Percentiles rank a stretch among this genome's conserved stretches.
phyloP scores from a whole-genome alignment of 2,113 vertebrate genomes.

The Acrocephalus kingi region DNA sequence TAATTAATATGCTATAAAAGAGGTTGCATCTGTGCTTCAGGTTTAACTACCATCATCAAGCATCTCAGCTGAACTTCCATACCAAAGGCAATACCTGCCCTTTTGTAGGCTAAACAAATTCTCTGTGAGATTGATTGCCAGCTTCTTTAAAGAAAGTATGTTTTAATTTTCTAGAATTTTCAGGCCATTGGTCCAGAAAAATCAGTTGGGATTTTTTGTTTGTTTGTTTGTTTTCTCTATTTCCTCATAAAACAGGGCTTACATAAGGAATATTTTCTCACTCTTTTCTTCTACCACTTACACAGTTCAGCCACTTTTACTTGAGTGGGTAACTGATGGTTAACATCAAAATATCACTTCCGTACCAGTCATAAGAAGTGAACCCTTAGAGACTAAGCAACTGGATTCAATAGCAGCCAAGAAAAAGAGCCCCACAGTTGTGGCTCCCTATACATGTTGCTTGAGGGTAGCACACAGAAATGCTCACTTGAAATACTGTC shows the following conservation, averaged over 20 bases:
- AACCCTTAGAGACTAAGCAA: not conserved
- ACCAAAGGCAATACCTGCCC: not conserved
- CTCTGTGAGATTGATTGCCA: not conserved
- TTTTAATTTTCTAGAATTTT: not conserved
- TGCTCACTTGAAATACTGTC: not conserved
- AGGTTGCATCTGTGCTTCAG: not conserved
- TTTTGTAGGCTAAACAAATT: not conserved
- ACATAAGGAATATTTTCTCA: not conserved
- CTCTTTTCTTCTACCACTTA: not conserved
- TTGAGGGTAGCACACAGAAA: not conserved
- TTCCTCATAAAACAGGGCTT: not conserved
- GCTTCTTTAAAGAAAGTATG: not conserved
- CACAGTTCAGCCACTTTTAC: not conserved
- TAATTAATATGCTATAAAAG: not conserved
- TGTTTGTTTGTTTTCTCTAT: not conserved
- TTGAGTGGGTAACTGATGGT: not conserved
- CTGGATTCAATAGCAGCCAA: not conserved
- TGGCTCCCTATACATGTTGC: not conserved
- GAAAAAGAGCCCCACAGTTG: not conserved
- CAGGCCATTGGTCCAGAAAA: not conserved
- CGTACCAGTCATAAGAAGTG: not conserved
- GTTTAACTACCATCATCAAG: not conserved
- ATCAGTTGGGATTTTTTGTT: not conserved
- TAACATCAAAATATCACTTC: not conserved
- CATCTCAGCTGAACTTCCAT: not conserved